These are phyloP conservation scores for Aspidapion aeneum DNA, from an alignment of 2,888 invertebrate species.

Conservation along the genomic window DNA sequence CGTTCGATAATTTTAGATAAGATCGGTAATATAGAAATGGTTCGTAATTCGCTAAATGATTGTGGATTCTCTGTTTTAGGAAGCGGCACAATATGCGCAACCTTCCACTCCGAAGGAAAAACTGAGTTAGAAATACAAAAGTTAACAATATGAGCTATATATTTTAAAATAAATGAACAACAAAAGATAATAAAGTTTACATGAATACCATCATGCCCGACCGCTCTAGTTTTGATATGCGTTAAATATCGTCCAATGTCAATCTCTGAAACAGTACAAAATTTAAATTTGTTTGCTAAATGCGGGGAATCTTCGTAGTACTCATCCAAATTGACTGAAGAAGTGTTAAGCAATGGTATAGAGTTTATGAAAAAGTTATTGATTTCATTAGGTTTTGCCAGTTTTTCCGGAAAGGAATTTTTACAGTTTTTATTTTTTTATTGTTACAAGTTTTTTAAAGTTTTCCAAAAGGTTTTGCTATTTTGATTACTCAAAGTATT, in stretches of 20 bases:
- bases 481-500: neutral
- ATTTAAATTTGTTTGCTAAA: neutral
- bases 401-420: neutral
- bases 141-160: neutral
- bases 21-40: conserved; percentile 1
- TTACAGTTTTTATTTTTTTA: neutral
- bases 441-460: neutral
- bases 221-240: conserved; percentile 2
- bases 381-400: neutral
- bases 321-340: neutral
- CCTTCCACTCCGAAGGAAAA: neutral
- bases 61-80: neutral
- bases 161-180: neutral
- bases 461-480: neutral
- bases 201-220: neutral
- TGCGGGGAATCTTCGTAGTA: neutral
- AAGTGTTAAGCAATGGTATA: neutral
- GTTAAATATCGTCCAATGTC: neutral
- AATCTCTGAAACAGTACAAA: neutral
- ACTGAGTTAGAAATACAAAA: neutral
- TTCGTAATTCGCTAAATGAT: neutral
- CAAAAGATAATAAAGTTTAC: neutral
- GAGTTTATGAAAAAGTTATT: conserved; percentile 6
- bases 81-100: no score
- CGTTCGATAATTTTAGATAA: conserved; percentile 5